Evolutionary conservation across 1,140 invertebrate genomes (phyloP), one percentile per base, ranked within the genome.

Genomic region (Pogonognathellus flavescens): DNA sequence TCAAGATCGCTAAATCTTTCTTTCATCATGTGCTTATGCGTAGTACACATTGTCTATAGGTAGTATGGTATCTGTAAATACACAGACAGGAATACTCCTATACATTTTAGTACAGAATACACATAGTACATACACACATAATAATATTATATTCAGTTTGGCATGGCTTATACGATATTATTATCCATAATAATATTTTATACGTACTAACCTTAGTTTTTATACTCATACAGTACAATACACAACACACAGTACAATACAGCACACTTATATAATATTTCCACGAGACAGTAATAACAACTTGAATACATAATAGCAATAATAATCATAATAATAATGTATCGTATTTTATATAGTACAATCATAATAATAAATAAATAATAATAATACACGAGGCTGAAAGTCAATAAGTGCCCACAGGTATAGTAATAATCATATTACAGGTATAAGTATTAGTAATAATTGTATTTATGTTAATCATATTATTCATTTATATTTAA

Each of bases 131-230:
- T 70, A 70, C 66, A 70, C 14, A 70, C 31, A 49, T 76, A 76
- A 22, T 72, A 31, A 76, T 76, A 41, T 41, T 41, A 41, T 41
- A 41, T 41, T 41, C 31, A 41, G 31, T 76, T 76, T 76, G 70
- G 70, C 70, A 76, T 76, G 31, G 70, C 70, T 76, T 76, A 76
- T 76, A 25, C 20, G 25, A 25, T 25, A 20, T 60, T 59, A 60
- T 66, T 20, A 66, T 66, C 13, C 62, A 41, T 41, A 41, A 41
- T 41, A 41, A 41, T 41, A 41, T 57, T 57, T 57, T n/a, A 13
- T 57, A 57, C 53, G 53, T 57, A 57, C 53, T 41, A 41, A 41
- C 31, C 31, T 41, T 41, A 41, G 31, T 41, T 41, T n/a, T 41
- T 41, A 41, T 41, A 41, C 31, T 41, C 31, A 41, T 41, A 41